These are phyloP conservation scores for Beris morrisii DNA, from an alignment of 2,888 invertebrate genomes.

Conservation along the genomic window DNA sequence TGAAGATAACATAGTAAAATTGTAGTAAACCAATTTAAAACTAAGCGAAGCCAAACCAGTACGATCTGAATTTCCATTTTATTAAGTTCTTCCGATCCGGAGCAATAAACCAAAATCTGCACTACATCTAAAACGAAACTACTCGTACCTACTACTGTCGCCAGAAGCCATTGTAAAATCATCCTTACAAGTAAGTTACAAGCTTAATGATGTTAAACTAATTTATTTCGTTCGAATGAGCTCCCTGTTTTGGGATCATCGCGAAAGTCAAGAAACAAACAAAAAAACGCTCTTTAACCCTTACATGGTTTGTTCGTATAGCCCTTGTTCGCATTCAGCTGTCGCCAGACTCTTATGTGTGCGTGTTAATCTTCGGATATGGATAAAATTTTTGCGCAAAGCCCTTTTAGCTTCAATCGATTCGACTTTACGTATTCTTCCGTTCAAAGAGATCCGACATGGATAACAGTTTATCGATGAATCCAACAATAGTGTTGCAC, in stretches of 20 bases:
- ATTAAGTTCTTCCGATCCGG: no score
- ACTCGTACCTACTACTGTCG: no score
- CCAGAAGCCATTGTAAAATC: constrained; percentile 9
- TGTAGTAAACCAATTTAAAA: no score
- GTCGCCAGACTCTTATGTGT: constrained; percentile 35
- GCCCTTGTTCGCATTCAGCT: constrained; percentile 34
- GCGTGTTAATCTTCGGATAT: constrained; percentile 36
- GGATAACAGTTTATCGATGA: constrained; percentile 39
- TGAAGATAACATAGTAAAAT: no score
- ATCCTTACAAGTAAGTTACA: constrained; percentile 12
- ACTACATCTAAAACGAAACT: no score
- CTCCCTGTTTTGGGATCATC: no score
- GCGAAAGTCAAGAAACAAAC: not conserved
- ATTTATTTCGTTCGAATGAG: constrained; percentile 7
- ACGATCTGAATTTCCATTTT: no score
- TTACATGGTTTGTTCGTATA: constrained; percentile 1
- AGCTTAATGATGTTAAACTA: constrained; percentile 22
- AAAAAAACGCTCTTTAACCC: no score
- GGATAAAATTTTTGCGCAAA: constrained; percentile 30
- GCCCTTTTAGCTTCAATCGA: constrained; percentile 36
- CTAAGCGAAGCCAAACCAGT: no score
- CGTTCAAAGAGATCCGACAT: constrained; percentile 38
- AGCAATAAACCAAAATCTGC: no score
- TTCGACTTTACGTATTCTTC: constrained; percentile 30
- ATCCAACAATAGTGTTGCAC: constrained; percentile 39